phyloP scores from a whole-genome alignment of 2,797 vertebrate genomes.

The Babyrousa celebensis region DNA sequence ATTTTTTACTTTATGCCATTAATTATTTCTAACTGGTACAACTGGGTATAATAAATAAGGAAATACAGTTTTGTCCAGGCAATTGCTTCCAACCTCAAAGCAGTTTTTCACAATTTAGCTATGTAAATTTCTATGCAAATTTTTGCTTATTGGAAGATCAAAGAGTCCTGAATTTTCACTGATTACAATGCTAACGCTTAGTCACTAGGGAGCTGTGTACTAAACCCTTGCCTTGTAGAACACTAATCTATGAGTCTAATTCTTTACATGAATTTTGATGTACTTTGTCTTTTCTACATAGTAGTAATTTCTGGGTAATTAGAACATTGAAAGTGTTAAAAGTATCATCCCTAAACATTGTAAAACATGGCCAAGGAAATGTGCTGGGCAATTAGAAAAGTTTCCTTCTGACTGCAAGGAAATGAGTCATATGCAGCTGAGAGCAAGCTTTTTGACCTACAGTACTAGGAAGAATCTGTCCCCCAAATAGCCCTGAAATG shows the following conservation, averaged over 20 bases:
- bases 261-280: slow-evolving; percentile 64
- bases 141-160: slow-evolving; percentile 72
- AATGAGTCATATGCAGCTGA: not conserved
- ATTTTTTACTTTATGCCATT: not conserved
- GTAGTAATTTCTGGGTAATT: slow-evolving; percentile 38
- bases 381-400: slow-evolving; percentile 5
- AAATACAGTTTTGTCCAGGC: not conserved
- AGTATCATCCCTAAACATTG: not conserved
- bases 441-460: not conserved
- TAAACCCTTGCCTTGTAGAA: slow-evolving; percentile 60
- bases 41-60: slow-evolving; percentile 39
- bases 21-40: slow-evolving; percentile 1
- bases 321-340: slow-evolving; percentile 65
- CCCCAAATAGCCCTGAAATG: not conserved
- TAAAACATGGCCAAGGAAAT: slow-evolving; percentile 8
- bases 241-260: slow-evolving; percentile 11
- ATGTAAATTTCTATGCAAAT: slow-evolving; percentile 72
- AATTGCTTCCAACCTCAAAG: slow-evolving; percentile 70
- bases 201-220: slow-evolving; percentile 37
- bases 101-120: slow-evolving; percentile 68
- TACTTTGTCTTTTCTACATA: slow-evolving; percentile 58
- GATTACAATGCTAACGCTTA: slow-evolving; percentile 67
- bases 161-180: slow-evolving; percentile 67
- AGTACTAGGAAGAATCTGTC: not conserved
- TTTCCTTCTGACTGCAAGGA: slow-evolving; percentile 39